phyloP scores from a whole-genome alignment of 2,888 invertebrate genomes.

The Macrosoma leucophasiata region DNA sequence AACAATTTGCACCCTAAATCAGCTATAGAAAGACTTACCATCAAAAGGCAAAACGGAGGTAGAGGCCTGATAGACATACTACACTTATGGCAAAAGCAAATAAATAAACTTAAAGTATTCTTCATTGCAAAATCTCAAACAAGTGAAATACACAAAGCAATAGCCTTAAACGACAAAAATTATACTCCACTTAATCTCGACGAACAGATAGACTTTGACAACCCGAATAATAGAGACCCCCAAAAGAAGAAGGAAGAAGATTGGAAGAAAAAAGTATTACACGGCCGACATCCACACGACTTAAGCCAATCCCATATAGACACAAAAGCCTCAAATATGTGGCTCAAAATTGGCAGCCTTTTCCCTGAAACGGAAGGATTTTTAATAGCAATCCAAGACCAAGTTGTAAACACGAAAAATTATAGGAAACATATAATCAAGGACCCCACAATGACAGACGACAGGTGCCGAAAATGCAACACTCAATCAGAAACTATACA shows the following conservation, averaged over 20 bases:
- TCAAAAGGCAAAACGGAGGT: conserved; percentile 3
- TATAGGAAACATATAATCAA: conserved; percentile 8
- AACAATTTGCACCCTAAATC: neutral
- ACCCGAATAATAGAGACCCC: neutral
- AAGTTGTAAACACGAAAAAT: conserved; percentile 2
- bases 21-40: neutral
- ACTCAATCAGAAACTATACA: conserved; percentile 9
- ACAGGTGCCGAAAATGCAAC: conserved; percentile 12
- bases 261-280: conserved; percentile 6
- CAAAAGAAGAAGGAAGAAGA: conserved; percentile 1
- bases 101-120: conserved; percentile 4
- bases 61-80: conserved; percentile 11
- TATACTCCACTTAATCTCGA: conserved; percentile 4
- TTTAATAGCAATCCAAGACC: conserved; percentile 8
- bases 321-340: conserved; percentile 17
- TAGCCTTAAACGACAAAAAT: conserved; percentile 27
- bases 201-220: neutral
- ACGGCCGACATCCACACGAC: conserved; percentile 7
- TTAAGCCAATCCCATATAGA: conserved; percentile 23
- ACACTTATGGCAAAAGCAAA: conserved; percentile 10
- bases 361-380: conserved; percentile 11
- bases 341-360: conserved; percentile 13
- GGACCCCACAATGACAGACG: neutral
- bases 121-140: conserved; percentile 4
- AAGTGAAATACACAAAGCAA: conserved; percentile 15